These are phyloP conservation scores for Stylophora pistillata DNA, from an alignment of 64 coral and sea anemone genomes.

Conservation along the genomic window DNA sequence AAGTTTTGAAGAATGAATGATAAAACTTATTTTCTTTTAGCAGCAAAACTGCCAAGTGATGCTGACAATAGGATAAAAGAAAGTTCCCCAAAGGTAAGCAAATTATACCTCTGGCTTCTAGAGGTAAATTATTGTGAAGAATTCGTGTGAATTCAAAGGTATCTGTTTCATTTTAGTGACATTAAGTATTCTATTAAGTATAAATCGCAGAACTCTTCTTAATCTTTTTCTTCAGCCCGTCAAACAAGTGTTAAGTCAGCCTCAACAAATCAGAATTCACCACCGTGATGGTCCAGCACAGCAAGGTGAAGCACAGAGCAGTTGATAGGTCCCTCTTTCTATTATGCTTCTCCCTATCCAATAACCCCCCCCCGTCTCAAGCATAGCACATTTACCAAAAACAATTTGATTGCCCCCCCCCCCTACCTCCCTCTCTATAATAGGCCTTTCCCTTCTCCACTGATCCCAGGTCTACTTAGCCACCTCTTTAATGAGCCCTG, in stretches of 20 bases:
- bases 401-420: too few relatives aligned
- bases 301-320: conserved; percentile 11
- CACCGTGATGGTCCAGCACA: conserved; percentile 2
- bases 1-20: too few relatives aligned
- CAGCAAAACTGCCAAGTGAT: conserved; percentile 1
- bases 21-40: conserved; percentile 3
- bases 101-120: neutral
- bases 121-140: neutral
- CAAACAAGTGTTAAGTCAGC: neutral
- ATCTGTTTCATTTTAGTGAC: neutral
- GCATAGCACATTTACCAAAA: too few relatives aligned
- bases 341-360: too few relatives aligned
- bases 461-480: too few relatives aligned
- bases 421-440: too few relatives aligned
- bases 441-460: too few relatives aligned
- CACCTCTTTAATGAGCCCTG: too few relatives aligned
- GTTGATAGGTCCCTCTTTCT: neutral
- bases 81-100: conserved; percentile 45
- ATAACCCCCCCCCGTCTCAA: too few relatives aligned
- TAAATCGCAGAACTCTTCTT: neutral
- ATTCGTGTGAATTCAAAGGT: neutral
- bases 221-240: neutral
- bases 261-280: conserved; percentile 21
- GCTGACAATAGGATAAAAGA: conserved; percentile 16
- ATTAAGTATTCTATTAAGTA: neutral